Evolutionary conservation across 1,140 invertebrate species (phyloP), one percentile per base, ranked within the genome.

Genomic region (Neodiprion virginianus): DNA sequence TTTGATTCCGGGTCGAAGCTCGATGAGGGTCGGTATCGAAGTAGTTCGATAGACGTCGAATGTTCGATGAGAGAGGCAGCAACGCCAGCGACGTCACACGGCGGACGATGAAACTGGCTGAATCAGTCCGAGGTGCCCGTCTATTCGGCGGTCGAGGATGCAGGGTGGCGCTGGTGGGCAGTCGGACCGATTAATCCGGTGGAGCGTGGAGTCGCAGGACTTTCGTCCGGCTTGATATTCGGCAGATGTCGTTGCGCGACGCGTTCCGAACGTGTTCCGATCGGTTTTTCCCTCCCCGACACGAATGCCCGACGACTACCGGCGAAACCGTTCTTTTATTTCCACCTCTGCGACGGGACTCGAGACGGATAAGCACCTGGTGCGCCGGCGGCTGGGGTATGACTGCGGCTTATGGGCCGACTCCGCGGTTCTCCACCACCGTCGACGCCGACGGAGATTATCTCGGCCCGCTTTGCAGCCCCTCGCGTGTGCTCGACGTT

Each of bases 81-180:
- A 8, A 61, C 53, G n/a, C 11, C 53, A 17, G 53, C 53, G 53
- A 61, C 53, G n/a, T 17, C 53, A 7, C 8, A 17, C n/a, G 2
- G 53, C 53, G n/a, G 53, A 7, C 53, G 28, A 61, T 12, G 53
- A 8, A 12, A 61, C 53, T 8, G 11, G 5, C 53, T 61, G 1
- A 3, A 40, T 40, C 5, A 61, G 53, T 61, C 53, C 53, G 53
- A 17, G 8, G 53, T 4, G 4, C 53, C 53, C 28, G 28, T 40
- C n/a, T 61, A 17, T 61, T 61, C 53, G 53, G 8, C 53, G n/a
- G 53, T 61, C 53, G 53, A 61, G 53, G 53, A 61, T 61, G 53
- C 53, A 61, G 53, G 11, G 8, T 17, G 53, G 11, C n/a, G n/a
- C 53, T 61, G 11, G 53, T 61, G 11, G 53, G 5, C n/a, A 61